Evolutionary conservation across 2,797 vertebrate genomes (phyloP), one percentile per base, ranked within the genome.

Genomic region (Triplophysa yarkandensis): DNA sequence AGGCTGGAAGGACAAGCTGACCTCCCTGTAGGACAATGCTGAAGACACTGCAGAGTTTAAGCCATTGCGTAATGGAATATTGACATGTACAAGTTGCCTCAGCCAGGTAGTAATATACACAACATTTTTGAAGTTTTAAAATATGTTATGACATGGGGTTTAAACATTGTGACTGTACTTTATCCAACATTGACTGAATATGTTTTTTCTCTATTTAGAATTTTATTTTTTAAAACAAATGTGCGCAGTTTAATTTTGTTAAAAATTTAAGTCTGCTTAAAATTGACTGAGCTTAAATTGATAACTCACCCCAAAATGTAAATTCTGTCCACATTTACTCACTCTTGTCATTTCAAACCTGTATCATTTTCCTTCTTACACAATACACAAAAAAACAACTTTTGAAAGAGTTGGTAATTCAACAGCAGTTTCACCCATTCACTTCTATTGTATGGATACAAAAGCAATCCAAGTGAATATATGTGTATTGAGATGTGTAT

Each of bases 1-100:
- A 88, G 78, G 84, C 74, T 83, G 81, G 82, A 83, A 89, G 84
- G 84, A 81, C 84, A 68, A 25, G 36, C 39, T 86, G 85, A 88
- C 88, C 87, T 85, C 63, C 13, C 66, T 77, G 62, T 69, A 66
- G 77, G 77, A 77, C 68, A 58, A 70, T 43, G 34, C 68, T 58
- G 67, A 76, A 77, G 41, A 27, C 61, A 77, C 79, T 69, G 82
- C 80, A 80, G 78, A 67, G 39, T 50, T 54, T 54, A 64, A 6
- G 71, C 70, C 83, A 75, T 64, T 61, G n/a, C 7, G 50, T 43
- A 73, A 23, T 67, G 75, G 41, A 69, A 61, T 70, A 68, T 43
- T 74, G 60, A 77, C 50, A 67, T 34, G 58, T 60, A 67, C 44
- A 58, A 67, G 72, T 63, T 39, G 25, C 19, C 11, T 78, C 2